Conservation (phyloP, 2,888 invertebrate species). For the Chaetoderma sp. region DNA sequence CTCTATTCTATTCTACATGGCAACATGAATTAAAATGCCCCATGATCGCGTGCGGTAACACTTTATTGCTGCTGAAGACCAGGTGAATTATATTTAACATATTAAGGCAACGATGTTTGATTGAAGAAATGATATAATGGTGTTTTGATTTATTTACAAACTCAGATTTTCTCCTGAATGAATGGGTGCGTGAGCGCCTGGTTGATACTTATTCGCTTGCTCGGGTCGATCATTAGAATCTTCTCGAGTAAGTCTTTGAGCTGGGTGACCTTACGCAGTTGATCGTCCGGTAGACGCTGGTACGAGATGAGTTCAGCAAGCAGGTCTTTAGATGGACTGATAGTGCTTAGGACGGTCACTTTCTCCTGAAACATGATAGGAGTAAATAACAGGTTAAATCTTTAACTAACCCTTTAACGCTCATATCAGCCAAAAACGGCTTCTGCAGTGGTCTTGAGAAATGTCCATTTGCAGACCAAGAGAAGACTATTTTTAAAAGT, state of each 20-base stretch:
- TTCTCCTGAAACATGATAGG: slow-evolving; percentile 90
- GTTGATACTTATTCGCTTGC: slow-evolving; percentile 92
- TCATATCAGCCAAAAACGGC: too few species aligned
- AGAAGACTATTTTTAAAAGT: too few species aligned
- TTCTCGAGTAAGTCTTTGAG: slow-evolving; percentile 92
- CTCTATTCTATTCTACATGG: too few species aligned
- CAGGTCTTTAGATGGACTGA: slow-evolving; percentile 87
- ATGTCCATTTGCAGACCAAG: too few species aligned
- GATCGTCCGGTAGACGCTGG: slow-evolving; percentile 88
- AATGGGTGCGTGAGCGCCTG: slow-evolving; percentile 94
- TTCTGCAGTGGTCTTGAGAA: too few species aligned
- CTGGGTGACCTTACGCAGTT: slow-evolving; percentile 90
- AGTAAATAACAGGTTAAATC: neutral
- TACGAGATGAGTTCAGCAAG: slow-evolving; percentile 88
- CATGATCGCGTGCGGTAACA: too few species aligned
- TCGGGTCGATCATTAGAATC: slow-evolving; percentile 90
- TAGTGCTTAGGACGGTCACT: slow-evolving; percentile 87
- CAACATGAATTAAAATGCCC: too few species aligned
- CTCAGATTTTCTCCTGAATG: slow-evolving; percentile 81
- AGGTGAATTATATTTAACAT: too few species aligned
- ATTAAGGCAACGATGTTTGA: too few species aligned
- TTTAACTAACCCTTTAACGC: neutral
- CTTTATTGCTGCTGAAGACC: too few species aligned
- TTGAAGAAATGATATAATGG: too few species aligned
- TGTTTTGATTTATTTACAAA: too few species aligned